Evolutionary conservation across 2,797 vertebrate species (phyloP).

Genomic region (Threskiornis aethiopicus): DNA sequence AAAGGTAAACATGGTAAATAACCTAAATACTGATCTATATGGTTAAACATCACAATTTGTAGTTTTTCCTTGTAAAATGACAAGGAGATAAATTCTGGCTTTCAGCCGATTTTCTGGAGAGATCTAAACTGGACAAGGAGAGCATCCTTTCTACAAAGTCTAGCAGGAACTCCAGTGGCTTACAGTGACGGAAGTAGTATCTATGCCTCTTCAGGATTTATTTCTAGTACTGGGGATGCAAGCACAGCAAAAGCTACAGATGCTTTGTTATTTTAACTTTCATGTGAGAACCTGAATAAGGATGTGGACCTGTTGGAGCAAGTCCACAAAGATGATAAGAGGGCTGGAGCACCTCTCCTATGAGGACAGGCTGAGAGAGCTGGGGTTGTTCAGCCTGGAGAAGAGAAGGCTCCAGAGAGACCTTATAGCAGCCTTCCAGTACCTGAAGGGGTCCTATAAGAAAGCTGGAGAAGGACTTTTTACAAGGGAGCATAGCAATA

Average conservation of each 20-base stretch:
- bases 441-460: too few species aligned
- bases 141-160: background rate
- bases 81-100: background rate
- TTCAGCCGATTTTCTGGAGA: background rate
- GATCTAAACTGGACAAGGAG: background rate
- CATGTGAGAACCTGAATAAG: background rate
- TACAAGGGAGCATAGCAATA: too few species aligned
- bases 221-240: background rate
- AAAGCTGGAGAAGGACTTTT: too few species aligned
- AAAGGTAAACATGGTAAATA: background rate
- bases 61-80: background rate
- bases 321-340: too few species aligned
- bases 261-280: background rate
- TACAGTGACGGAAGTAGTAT: background rate
- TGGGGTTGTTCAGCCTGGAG: too few species aligned
- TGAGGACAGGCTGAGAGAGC: too few species aligned
- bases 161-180: background rate
- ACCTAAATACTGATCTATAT: background rate
- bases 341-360: too few species aligned
- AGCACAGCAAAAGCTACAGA: background rate
- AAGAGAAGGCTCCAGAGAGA: too few species aligned
- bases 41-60: background rate
- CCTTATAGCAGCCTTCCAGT: too few species aligned
- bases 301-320: too few species aligned
- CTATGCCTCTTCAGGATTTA: background rate